Evolutionary conservation across 2,113 vertebrate genomes (phyloP).

Genomic region (Siphamia tubifer): DNA sequence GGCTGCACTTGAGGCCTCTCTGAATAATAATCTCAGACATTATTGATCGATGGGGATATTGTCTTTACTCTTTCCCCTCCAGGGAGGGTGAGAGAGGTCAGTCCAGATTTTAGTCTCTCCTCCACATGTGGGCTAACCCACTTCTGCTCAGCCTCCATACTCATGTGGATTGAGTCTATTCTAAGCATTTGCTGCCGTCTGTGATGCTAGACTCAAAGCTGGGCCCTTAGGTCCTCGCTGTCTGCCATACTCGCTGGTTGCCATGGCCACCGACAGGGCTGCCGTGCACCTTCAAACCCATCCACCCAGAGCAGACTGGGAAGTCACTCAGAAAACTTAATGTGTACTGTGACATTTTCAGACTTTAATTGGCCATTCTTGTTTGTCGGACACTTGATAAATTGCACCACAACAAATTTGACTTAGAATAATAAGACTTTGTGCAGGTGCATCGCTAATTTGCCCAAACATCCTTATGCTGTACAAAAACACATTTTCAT

Average conservation of each 20-base stretch:
- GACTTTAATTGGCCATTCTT: not conserved
- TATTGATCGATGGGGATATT: not conserved
- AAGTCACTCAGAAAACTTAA: not conserved
- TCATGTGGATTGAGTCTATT: slow-evolving; percentile 49
- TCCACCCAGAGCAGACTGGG: slow-evolving; percentile 4
- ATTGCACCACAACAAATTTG: not conserved
- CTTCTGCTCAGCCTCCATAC: slow-evolving; percentile 37
- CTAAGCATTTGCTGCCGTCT: slow-evolving; percentile 34
- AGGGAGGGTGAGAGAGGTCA: slow-evolving; percentile 18
- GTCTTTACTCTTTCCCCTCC: not conserved
- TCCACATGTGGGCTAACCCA: slow-evolving; percentile 47
- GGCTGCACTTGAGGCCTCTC: not conserved
- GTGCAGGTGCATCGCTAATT: no score
- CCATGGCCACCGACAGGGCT: slow-evolving; percentile 54
- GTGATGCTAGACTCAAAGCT: slow-evolving; percentile 24
- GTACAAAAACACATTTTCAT: no score
- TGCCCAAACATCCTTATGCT: no score
- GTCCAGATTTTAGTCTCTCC: slow-evolving; percentile 30
- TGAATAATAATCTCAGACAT: not conserved
- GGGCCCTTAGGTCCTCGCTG: slow-evolving; percentile 37
- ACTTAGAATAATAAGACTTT: no score
- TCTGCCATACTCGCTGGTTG: slow-evolving; percentile 42
- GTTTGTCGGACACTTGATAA: not conserved
- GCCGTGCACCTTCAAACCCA: slow-evolving; percentile 8
- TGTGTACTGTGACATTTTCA: slow-evolving; percentile 6